Conservation (phyloP, 2,113 vertebrate species). For the Pachypanchax playfairii region DNA sequence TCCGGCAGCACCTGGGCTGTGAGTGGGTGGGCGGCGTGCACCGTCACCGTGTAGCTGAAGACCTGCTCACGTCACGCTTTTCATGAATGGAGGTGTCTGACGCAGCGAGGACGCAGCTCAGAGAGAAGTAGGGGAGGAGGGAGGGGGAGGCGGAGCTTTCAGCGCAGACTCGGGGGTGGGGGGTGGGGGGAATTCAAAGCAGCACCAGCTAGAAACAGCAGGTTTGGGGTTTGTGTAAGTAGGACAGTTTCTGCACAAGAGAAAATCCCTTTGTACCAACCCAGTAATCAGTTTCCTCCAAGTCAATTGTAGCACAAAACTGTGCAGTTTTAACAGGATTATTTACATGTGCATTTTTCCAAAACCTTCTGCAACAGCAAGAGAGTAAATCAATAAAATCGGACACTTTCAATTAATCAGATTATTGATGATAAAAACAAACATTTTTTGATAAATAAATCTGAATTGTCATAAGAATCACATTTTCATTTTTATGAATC, state of each 20-base stretch:
- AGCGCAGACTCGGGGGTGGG: slow-evolving; percentile 17
- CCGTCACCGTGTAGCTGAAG: slow-evolving; percentile 58
- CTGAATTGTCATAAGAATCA: too few relatives aligned
- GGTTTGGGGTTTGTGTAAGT: slow-evolving; percentile 72
- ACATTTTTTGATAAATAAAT: too few relatives aligned
- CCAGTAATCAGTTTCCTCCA: slow-evolving; percentile 42
- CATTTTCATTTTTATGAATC: too few relatives aligned
- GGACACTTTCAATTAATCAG: neutral
- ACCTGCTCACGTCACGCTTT: slow-evolving; percentile 79
- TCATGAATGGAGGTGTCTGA: slow-evolving; percentile 83
- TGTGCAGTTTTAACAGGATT: neutral
- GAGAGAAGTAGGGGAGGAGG: slow-evolving; percentile 18
- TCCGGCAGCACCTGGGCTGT: slow-evolving; percentile 64
- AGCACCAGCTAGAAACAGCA: slow-evolving; percentile 68
- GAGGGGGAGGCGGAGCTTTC: slow-evolving; percentile 32
- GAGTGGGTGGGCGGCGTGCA: slow-evolving; percentile 67
- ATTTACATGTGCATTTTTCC: neutral
- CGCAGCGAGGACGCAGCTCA: slow-evolving; percentile 71
- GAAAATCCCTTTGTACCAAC: slow-evolving; percentile 64
- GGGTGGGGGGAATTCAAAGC: slow-evolving; percentile 54
- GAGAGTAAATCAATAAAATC: neutral
- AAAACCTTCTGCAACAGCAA: neutral
- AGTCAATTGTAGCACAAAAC: neutral
- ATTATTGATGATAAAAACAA: neutral
- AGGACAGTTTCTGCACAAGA: slow-evolving; percentile 57